These are phyloP conservation scores for Epirrita christyi DNA, from an alignment of 2,888 invertebrate species.

Conservation along the genomic window DNA sequence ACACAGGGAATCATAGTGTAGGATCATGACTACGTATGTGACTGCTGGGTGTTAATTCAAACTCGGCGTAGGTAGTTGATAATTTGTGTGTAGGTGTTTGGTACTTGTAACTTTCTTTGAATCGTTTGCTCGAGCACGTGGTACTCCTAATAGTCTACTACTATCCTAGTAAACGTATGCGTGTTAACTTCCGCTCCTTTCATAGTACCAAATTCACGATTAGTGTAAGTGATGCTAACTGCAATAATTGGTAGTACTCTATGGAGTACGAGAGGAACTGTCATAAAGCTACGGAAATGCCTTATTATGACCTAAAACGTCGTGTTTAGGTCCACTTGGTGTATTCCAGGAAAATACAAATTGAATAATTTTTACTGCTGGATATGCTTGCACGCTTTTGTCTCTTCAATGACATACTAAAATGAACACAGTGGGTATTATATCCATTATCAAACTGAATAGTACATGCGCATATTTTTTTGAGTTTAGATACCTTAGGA, in stretches of 20 bases:
- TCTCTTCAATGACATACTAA: too few species aligned
- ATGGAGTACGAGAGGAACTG: conserved; percentile 29
- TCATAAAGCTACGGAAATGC: conserved; percentile 39
- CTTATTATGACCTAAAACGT: conserved; percentile 37
- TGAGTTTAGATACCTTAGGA: too few species aligned
- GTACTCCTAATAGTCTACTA: not conserved
- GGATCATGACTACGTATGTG: too few species aligned
- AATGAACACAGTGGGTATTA: too few species aligned
- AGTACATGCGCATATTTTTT: too few species aligned
- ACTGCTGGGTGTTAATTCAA: conserved; percentile 10
- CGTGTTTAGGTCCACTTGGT: conserved; percentile 32
- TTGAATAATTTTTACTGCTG: conserved; percentile 25
- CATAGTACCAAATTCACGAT: conserved; percentile 45
- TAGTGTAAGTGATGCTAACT: conserved; percentile 25
- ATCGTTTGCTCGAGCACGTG: conserved; percentile 41
- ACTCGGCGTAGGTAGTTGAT: conserved; percentile 32
- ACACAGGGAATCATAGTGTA: too few species aligned
- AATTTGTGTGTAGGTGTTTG: conserved; percentile 37
- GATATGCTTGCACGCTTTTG: too few species aligned
- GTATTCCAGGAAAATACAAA: conserved; percentile 35
- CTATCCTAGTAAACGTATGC: conserved; percentile 44
- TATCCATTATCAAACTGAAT: too few species aligned
- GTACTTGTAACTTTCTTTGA: conserved; percentile 37
- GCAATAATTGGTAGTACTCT: conserved; percentile 27
- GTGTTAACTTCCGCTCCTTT: conserved; percentile 60